A percentile compares a stretch with the other conserved stretches of the same genome.
These are phyloP conservation scores for Malurus cyaneus DNA, from an alignment of 2,113 vertebrate species.

Conservation along the genomic window DNA sequence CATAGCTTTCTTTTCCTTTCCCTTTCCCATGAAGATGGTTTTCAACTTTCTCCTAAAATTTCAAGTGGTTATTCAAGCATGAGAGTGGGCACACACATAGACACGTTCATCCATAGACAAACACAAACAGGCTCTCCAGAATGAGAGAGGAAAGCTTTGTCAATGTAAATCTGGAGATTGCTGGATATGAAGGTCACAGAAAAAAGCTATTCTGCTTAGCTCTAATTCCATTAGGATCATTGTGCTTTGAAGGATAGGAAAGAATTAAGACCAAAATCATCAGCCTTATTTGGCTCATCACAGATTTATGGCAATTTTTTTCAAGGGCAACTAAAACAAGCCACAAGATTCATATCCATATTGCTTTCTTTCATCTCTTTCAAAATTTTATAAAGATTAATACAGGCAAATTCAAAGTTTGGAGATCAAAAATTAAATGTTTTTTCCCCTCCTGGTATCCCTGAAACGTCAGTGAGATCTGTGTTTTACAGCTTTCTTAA, in stretches of 20 bases:
- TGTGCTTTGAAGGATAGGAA: slow-evolving; percentile 68
- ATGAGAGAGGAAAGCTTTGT: background rate
- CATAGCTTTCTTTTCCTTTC: background rate
- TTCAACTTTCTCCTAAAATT: background rate
- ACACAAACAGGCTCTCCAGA: background rate
- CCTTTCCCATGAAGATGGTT: background rate
- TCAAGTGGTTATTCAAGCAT: background rate
- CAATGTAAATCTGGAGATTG: background rate
- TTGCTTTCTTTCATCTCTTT: slow-evolving; percentile 59
- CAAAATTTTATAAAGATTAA: slow-evolving; percentile 77
- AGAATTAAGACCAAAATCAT: slow-evolving; percentile 72
- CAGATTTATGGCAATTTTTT: slow-evolving; percentile 75
- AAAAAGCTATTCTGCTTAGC: slow-evolving; percentile 54
- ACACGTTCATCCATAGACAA: background rate
- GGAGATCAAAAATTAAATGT: slow-evolving; percentile 62
- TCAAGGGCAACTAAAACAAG: slow-evolving; percentile 68
- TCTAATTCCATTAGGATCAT: slow-evolving; percentile 70
- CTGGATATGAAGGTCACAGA: slow-evolving; percentile 57
- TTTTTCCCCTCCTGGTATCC: background rate
- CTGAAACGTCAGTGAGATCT: background rate
- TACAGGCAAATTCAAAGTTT: slow-evolving; percentile 57
- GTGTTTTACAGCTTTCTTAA: slow-evolving; percentile 1
- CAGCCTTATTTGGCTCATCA: slow-evolving; percentile 70
- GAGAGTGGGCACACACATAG: background rate
- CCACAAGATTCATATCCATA: slow-evolving; percentile 54